Evolutionary conservation across 1,140 invertebrate genomes (phyloP), one percentile per base, ranked within the genome.

Genomic region (Pogonomyrmex californicus): DNA sequence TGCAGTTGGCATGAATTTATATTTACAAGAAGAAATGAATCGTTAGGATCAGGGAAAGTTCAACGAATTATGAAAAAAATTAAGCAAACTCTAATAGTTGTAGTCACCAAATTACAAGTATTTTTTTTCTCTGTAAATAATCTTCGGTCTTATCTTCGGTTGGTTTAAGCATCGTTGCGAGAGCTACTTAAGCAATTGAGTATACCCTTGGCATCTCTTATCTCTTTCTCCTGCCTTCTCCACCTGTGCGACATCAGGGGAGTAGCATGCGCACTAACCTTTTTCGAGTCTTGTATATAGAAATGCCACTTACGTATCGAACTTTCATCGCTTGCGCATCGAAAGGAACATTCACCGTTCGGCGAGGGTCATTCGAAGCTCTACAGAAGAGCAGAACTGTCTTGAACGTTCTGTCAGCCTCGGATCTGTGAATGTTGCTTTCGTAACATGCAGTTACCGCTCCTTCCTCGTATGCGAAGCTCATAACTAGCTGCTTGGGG

Each of bases 401-500:
- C 23, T n/a, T 23, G n/a, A 58, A 65, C 36, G 7, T 60, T 17
- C 30, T 14, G 33, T 49, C 30, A 44, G 38, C 30, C 33, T 38
- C n/a, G 51, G 47, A 83, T 70, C 60, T 33, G 86, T 75, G 68
- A 83, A 88, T 89, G 92, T 94, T 93, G 89, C 92, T 93, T 91
- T 93, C 91, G 89, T 85, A 38, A 90, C 77, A 89, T 88, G 91
- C 93, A 89, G 87, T 92, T 93, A 91, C 91, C 90, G 92, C 92
- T 92, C 91, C 88, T 92, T 92, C 86, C 86, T 93, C 91, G 88
- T 91, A 91, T 91, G 92, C 88, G 87, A 92, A 89, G 91, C 87
- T 93, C 93, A 94, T 94, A 94, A 92, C 93, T 95, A 95, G 93
- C 91, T 95, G 95, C 94, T 95, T 95, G 94, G 95, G 94, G 93